Evolutionary conservation across 2,888 invertebrate genomes (phyloP).

Genomic region (Pristionchus mayeri): DNA sequence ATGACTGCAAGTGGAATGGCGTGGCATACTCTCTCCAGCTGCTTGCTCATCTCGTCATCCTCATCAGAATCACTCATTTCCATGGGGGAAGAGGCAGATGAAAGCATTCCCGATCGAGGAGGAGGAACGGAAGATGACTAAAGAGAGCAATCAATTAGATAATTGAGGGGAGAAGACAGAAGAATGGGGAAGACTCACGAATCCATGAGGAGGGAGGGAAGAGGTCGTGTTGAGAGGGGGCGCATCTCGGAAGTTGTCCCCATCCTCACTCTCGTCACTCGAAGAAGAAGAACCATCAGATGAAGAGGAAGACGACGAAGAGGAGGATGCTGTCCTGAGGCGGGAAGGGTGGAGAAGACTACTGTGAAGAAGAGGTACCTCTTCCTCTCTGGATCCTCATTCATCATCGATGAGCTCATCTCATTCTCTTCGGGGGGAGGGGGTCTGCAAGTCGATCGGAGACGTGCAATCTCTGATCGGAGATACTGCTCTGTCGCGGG

Average conservation of each 20-base stretch:
- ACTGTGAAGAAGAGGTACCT: background rate
- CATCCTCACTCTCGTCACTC: background rate
- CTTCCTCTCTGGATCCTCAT: background rate
- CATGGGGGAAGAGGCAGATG: slow-evolving; percentile 11
- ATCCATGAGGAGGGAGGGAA: background rate
- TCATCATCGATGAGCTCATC: background rate
- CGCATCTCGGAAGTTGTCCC: slow-evolving; percentile 29
- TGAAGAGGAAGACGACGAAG: slow-evolving; percentile 33
- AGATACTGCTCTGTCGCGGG: slow-evolving; percentile 56
- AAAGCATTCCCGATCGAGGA: background rate
- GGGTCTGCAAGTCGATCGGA: slow-evolving; percentile 44
- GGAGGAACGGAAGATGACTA: background rate
- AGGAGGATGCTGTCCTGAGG: background rate
- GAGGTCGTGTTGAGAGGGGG: background rate
- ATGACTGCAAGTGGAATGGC: background rate
- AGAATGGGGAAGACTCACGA: background rate
- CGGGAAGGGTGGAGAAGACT: background rate
- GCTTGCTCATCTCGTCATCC: background rate
- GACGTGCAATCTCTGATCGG: slow-evolving; percentile 56
- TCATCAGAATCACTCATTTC: slow-evolving; percentile 48
- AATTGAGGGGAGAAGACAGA: background rate
- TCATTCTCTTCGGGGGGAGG: no score
- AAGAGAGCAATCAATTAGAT: background rate
- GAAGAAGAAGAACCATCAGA: slow-evolving; percentile 13
- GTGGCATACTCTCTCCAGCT: background rate